phyloP scores from a whole-genome alignment of 2,113 vertebrate genomes.

The Eurystomus gularis region DNA sequence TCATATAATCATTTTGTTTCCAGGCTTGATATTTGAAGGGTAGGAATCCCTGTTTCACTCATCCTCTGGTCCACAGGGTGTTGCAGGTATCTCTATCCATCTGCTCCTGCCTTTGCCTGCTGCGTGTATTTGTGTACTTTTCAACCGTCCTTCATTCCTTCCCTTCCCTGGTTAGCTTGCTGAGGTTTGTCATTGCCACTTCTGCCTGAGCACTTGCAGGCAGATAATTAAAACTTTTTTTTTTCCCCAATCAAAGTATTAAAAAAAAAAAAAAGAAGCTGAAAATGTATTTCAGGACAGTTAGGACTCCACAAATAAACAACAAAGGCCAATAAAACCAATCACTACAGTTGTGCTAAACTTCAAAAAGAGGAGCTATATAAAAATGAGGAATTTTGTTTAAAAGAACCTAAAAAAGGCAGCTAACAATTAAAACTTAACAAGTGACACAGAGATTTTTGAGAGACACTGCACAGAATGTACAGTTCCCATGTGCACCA shows the following conservation, averaged over 20 bases:
- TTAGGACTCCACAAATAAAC: background rate
- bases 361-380: background rate
- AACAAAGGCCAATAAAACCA: background rate
- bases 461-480: background rate
- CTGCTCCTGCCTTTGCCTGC: background rate
- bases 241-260: background rate
- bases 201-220: background rate
- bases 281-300: background rate
- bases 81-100: background rate
- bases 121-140: fast-evolving
- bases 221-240: background rate
- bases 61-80: background rate
- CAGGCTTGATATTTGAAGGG: background rate
- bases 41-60: background rate
- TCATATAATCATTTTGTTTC: background rate
- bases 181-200: background rate
- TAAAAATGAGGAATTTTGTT: background rate
- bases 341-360: background rate
- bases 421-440: background rate
- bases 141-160: background rate
- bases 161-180: background rate
- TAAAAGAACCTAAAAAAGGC: background rate
- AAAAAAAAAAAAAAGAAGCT: background rate
- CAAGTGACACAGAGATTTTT: background rate
- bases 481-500: fast-evolving